These are phyloP conservation scores for Agrenia bidenticulata DNA, from an alignment of 2,888 invertebrate species.

Conservation along the genomic window DNA sequence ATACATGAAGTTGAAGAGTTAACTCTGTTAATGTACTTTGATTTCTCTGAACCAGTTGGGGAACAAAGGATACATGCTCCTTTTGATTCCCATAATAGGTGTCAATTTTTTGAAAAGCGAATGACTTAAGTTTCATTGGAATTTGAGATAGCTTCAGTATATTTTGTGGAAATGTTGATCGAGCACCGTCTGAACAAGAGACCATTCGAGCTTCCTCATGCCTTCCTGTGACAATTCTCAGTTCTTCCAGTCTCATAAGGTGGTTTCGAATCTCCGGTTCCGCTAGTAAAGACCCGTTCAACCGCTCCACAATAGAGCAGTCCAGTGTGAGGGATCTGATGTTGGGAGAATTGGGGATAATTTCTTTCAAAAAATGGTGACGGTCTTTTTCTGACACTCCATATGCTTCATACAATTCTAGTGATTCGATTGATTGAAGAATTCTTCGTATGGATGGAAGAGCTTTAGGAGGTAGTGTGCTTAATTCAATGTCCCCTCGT, in stretches of 20 bases:
- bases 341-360: constrained; percentile 11
- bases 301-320: constrained; percentile 19
- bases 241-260: constrained; percentile 16
- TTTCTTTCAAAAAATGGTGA: constrained; percentile 11
- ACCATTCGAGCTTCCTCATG: constrained; percentile 1
- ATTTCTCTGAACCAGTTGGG: constrained; percentile 12
- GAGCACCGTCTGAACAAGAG: constrained; percentile 7
- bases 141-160: constrained; percentile 19
- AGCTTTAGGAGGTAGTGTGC: constrained; percentile 16
- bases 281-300: constrained; percentile 6
- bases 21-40: constrained; percentile 12
- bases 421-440: constrained; percentile 10
- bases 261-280: constrained; percentile 13
- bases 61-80: neutral
- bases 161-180: constrained; percentile 19
- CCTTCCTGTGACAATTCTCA: constrained; percentile 19
- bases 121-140: constrained; percentile 17
- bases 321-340: constrained; percentile 16
- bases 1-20: constrained; percentile 22
- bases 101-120: constrained; percentile 21
- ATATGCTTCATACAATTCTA: constrained; percentile 19
- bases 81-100: constrained; percentile 1
- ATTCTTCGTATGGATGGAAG: constrained; percentile 17
- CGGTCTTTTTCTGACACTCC: constrained; percentile 15
- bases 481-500: constrained; percentile 15